Base-by-base conservation (phyloP, 2,797 vertebrate genomes). In the Brotula barbata region DNA sequence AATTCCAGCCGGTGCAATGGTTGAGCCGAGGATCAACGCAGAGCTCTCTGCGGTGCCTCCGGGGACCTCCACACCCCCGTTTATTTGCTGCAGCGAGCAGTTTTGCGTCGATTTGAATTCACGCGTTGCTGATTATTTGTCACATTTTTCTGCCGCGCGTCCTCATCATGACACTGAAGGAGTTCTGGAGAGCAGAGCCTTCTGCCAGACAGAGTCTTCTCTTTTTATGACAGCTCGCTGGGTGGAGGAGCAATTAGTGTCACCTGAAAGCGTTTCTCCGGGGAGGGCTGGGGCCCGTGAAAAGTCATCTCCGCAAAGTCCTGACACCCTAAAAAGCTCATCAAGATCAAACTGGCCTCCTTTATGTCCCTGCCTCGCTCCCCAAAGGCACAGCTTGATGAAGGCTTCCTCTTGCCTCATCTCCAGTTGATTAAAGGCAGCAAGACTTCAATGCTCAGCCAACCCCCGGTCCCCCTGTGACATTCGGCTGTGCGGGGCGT, bases 221-320 rank as follows among this genome's bases (percentile, higher is more conserved):
- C 69, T 57, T 54, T 83, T 72, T 71, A 75, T 88, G 88, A 90
- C 88, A 87, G 85, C 81, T 78, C 68, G 83, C 78, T 58, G 70
- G 87, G 81, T 80, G 79, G 78, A 85, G 84, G 81, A 87, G 89
- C 87, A 91, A 90, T 92, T 92, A 92, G 87, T 89, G 89, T 91
- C 88, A 91, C 86, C 88, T 89, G 89, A 90, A 88, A 90, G 85
- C 85, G 62, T 83, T 87, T 66, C 84, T 82, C 84, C 68, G 51
- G 52, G 69, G 84, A 83, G 70, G 84, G 70, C 79, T 72, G 44
- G 72, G 63, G 70, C 67, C 67, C 66, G 70, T 69, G 74, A 90
- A 90, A 90, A 88, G 83, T 85, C 85, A 90, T 91, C 85, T 90
- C 71, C 6, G 80, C 73, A 65, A 80, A 85, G 78, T 75, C 80